Evolutionary conservation across 2,113 vertebrate genomes (phyloP), one percentile per base, ranked within the genome.

Genomic region (Stictonetta naevosa): DNA sequence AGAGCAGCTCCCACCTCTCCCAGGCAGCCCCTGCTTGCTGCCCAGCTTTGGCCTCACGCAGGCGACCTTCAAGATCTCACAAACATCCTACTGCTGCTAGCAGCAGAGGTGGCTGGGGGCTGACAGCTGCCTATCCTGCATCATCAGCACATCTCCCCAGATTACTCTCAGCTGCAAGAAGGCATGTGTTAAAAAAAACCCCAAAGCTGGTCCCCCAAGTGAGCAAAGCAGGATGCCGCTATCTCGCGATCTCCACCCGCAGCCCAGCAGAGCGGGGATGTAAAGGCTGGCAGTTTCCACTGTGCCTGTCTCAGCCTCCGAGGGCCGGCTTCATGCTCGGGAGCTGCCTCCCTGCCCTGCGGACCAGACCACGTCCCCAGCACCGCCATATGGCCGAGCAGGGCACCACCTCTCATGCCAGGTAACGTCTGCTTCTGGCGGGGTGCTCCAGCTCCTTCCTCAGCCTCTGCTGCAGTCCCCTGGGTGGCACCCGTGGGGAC

Each of bases 81-180:
- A 1, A 79, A 80, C 90, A 74, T 33, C 60, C 88, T 88, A 52
- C 63, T 2, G 1, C 5, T 6, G 62, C 56, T 55, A 31, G 59
- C 66, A 55, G 10, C 82, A 77, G 83, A 92, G 76, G 73, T n/a
- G 42, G 92, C 68, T 86, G 86, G 22, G 86, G 85, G 94, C 83
- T 93, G 92, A 82, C 75, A 90, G 79, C 92, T 81, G 76, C 92
- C 85, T n/a, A 40, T 64, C 66, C 87, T n/a, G 20, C 90, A 36
- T 38, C 20, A 0, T 87, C 85, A 94, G 92, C 90, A 78, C 73
- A 75, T 83, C 91, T 74, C 88, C 67, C 52, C 68, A 0, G 0
- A 74, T 91, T 18, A 9, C 73, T 33, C 84, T 31, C 34, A 81
- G 60, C 80, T 75, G 76, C 83, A 33, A 94, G 64, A 71, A 93